Base-by-base conservation (phyloP, 2,888 invertebrate species). In the Acleris cristana region DNA sequence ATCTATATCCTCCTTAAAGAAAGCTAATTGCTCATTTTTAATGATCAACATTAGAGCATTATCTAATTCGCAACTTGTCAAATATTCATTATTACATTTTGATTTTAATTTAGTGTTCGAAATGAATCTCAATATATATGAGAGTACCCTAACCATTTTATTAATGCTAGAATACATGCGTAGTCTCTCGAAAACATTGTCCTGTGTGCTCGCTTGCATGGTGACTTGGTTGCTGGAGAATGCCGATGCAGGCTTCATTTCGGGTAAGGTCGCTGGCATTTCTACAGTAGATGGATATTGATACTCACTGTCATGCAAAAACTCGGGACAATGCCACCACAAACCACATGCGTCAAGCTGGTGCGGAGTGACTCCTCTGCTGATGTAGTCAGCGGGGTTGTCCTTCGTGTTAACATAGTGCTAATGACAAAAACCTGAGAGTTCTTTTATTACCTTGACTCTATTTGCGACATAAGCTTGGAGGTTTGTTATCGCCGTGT, bases 351-450 rank as follows among this genome's bases (percentile, higher is more conserved):
- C 10, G 0, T 7, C 5, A 8, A 72, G 49, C 12, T 53, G 59
- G 0, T 63, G 23, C 8, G 71, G 71, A 14, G 19, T 30, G 16
- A 69, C 49, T 8, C 71, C 72, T 49, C 72, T 56, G 52, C 59
- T 64, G 5, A 70, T 40, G 10, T 16, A 59, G 26, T 71, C 72
- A n/a, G 69, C 72, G 18, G 70, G 71, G 53, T 73, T 73, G 7
- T 69, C 69, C 8, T 51, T 16, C 1, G 64, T 56, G 6, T 51
- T n/a, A 4, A 71, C 64, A 51, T 71, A 70, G 6, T 40, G 19
- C 70, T 71, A 73, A 10, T 8, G 12, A 14, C 57, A 71, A 5
- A 51, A 21, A 45, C 10, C 26, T 21, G 71, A 71, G 1, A 52
- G 49, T 26, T 70, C 40, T 4, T 34, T 52, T 16, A 72, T 69